These are phyloP conservation scores for Calyptommatus sinebrachiatus DNA, from an alignment of 2,113 vertebrate genomes.

Conservation along the genomic window DNA sequence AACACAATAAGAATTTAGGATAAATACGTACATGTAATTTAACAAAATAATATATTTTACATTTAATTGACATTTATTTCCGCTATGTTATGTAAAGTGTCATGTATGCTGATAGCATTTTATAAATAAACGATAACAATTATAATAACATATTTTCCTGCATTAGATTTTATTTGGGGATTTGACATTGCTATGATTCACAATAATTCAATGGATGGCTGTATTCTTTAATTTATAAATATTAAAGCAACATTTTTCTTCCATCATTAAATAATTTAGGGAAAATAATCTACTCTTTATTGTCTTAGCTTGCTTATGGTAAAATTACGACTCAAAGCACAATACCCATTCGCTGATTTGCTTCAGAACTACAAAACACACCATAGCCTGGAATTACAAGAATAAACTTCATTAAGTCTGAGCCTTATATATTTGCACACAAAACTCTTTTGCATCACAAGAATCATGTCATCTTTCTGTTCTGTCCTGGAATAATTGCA, in stretches of 20 bases:
- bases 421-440: neutral
- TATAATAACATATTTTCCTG: no score
- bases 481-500: neutral
- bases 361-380: neutral
- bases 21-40: no score
- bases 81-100: no score
- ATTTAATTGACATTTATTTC: no score
- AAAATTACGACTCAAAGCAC: neutral
- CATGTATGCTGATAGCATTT: no score
- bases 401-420: neutral
- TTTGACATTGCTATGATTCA: no score
- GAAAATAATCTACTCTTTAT: neutral
- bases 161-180: no score
- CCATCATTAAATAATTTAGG: neutral
- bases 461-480: neutral
- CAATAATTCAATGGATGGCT: no score
- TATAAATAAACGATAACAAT: no score
- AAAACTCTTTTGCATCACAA: neutral
- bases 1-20: no score
- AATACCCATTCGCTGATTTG: neutral
- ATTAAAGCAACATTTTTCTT: neutral
- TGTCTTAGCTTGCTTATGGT: neutral
- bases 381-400: neutral
- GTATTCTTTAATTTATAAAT: neutral
- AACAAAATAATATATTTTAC: no score